phyloP scores from a whole-genome alignment of 2,113 vertebrate genomes.

The Psettodes erumei region DNA sequence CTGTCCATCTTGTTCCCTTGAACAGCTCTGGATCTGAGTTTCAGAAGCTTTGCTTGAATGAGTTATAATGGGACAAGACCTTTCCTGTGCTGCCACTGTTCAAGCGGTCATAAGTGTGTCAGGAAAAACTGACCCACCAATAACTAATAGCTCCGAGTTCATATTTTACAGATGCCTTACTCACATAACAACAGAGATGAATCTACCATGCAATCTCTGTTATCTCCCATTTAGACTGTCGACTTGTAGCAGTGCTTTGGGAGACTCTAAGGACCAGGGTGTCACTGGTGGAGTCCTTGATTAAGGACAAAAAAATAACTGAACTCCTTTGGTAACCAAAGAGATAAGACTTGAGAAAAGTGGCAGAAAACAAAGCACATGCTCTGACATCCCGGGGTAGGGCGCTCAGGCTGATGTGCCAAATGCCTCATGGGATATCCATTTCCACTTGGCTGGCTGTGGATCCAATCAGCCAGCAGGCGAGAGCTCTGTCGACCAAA shows the following conservation, averaged over 20 bases:
- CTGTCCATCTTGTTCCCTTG: no score
- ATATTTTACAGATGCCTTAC: constrained; percentile 6
- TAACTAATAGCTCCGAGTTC: constrained; percentile 7
- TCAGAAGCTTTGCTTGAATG: no score
- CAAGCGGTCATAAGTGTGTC: neutral
- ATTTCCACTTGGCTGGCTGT: constrained; percentile 63
- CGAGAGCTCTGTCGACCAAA: constrained; percentile 45
- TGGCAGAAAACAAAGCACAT: constrained; percentile 32
- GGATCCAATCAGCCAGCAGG: constrained; percentile 58
- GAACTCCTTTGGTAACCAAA: neutral
- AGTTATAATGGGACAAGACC: no score
- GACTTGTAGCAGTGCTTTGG: constrained; percentile 7
- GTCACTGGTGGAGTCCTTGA: neutral
- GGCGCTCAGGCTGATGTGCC: constrained; percentile 36
- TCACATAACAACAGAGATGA: constrained; percentile 14
- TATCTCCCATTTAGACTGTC: constrained; percentile 31
- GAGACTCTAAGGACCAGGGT: neutral
- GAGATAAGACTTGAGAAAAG: constrained; percentile 21
- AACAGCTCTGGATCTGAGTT: no score
- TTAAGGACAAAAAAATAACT: constrained; percentile 22
- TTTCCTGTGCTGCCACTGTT: neutral
- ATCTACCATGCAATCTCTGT: constrained; percentile 5
- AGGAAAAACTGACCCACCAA: neutral
- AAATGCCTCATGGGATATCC: constrained; percentile 69
- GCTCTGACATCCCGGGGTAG: constrained; percentile 28